Evolutionary conservation across 2,113 vertebrate genomes (phyloP).

Genomic region (Platichthys flesus): DNA sequence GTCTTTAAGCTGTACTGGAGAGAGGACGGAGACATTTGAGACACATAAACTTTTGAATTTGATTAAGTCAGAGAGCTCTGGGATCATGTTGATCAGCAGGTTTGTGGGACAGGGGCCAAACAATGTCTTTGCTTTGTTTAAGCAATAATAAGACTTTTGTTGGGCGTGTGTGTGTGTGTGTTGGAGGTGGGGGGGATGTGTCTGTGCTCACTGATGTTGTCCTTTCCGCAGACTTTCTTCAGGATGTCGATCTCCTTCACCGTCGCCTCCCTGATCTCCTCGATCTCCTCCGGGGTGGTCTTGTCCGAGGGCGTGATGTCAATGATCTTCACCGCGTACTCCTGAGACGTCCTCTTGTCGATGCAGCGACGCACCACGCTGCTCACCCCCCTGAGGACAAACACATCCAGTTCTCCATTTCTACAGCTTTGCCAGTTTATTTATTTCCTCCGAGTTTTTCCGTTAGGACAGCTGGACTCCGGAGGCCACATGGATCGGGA

Average conservation of each 20-base stretch:
- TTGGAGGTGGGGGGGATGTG: neutral
- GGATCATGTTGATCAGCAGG: neutral
- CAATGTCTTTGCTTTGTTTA: neutral
- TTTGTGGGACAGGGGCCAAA: neutral
- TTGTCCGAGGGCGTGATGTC: conserved; percentile 94
- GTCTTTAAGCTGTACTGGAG: conserved; percentile 96
- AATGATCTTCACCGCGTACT: conserved; percentile 96
- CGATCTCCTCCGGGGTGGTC: conserved; percentile 85
- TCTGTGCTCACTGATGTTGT: conserved; percentile 91
- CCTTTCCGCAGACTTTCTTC: conserved; percentile 89
- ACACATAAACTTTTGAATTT: neutral
- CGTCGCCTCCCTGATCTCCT: conserved; percentile 90
- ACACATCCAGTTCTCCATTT: neutral
- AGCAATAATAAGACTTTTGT: neutral
- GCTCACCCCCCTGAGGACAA: conserved; percentile 90
- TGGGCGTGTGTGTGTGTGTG: neutral
- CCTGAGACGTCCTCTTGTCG: conserved; percentile 86
- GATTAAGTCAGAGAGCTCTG: neutral
- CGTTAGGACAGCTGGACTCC: conserved; percentile 15
- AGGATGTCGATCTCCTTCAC: conserved; percentile 96
- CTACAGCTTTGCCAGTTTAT: neutral
- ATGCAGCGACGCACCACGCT: conserved; percentile 94
- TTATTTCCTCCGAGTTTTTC: too few species aligned
- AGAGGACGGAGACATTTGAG: conserved; percentile 51
- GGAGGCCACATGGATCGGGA: neutral